Conservation (phyloP, 2,113 vertebrate genomes). For the Scolopax mira region DNA sequence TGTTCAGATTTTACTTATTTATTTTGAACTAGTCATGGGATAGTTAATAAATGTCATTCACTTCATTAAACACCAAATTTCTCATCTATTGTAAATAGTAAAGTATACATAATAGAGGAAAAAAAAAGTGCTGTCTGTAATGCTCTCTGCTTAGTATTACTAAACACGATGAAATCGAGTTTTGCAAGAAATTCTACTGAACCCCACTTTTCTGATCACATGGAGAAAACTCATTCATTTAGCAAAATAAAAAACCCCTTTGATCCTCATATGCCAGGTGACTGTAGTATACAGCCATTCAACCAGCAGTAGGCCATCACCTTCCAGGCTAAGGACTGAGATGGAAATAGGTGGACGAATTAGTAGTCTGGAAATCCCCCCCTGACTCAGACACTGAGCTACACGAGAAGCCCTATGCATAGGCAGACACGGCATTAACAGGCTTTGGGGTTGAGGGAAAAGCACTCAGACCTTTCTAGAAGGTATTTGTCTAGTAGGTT, state of each 20-base stretch:
- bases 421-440: neutral
- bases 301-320: neutral
- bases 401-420: neutral
- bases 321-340: neutral
- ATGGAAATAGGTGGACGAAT: neutral
- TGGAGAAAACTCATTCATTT: neutral
- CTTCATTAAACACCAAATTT: slow-evolving; percentile 69
- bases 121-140: neutral
- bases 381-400: neutral
- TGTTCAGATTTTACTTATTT: slow-evolving; percentile 19
- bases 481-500: neutral
- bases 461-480: neutral
- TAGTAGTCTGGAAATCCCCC: neutral
- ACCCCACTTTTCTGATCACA: neutral
- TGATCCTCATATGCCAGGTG: neutral
- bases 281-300: neutral
- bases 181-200: neutral
- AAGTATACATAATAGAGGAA: neutral
- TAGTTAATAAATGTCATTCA: slow-evolving; percentile 75
- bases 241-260: neutral
- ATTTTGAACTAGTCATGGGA: slow-evolving; percentile 40
- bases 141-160: neutral
- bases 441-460: neutral
- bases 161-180: neutral
- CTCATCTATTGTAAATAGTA: slow-evolving; percentile 46